Evolutionary conservation across 2,888 invertebrate genomes (phyloP).

Genomic region (Schizaphis graminum): DNA sequence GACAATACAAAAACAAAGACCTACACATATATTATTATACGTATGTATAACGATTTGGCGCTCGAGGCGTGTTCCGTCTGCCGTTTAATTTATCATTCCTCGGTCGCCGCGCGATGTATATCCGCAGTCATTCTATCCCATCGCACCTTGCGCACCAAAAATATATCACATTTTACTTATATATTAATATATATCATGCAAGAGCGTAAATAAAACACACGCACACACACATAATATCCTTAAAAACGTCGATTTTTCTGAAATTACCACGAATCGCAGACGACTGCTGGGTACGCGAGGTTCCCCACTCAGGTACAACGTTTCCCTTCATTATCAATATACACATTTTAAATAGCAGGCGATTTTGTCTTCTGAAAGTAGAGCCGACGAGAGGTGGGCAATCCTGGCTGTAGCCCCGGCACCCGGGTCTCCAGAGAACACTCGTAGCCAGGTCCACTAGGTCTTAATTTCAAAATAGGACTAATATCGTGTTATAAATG

Average conservation of each 20-base stretch:
- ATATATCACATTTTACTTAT: neutral
- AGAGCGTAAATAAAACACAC: neutral
- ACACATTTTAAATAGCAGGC: neutral
- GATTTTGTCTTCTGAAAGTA: neutral
- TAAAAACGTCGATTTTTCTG: neutral
- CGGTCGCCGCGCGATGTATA: neutral
- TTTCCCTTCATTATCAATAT: neutral
- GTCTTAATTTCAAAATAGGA: too few species aligned
- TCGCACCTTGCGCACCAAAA: neutral
- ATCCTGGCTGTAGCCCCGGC: too few species aligned
- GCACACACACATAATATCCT: neutral
- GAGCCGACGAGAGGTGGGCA: too few species aligned
- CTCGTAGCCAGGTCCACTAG: neutral
- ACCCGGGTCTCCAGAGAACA: too few species aligned
- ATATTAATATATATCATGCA: neutral
- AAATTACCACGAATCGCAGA: neutral
- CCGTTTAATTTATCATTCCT: constrained; percentile 66
- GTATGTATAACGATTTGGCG: constrained; percentile 43
- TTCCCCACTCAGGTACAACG: neutral
- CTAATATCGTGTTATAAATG: too few species aligned
- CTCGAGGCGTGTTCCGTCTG: constrained; percentile 34
- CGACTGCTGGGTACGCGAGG: neutral
- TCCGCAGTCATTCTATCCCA: neutral
- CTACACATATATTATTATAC: neutral
- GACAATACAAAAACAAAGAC: constrained; percentile 6